Conservation (phyloP, 2,888 invertebrate genomes). For the Ernsta delagoae region DNA sequence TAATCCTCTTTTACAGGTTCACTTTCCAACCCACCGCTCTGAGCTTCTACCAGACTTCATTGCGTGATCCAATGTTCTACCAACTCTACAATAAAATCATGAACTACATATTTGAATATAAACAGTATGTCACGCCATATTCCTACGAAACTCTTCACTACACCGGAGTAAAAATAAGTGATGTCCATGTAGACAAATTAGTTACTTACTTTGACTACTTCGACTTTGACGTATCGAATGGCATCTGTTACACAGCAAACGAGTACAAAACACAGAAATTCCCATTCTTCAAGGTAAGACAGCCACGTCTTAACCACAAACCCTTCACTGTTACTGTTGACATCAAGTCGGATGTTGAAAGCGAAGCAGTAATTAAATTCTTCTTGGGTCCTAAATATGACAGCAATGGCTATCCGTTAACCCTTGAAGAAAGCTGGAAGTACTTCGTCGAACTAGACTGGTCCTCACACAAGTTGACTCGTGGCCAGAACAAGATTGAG, state of each 20-base stretch:
- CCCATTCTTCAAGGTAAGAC: conserved; percentile 83
- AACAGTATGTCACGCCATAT: conserved; percentile 84
- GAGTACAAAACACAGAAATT: conserved; percentile 64
- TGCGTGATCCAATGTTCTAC: conserved; percentile 90
- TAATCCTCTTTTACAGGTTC: conserved; percentile 60
- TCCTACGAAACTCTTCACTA: conserved; percentile 83
- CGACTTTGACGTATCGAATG: conserved; percentile 86
- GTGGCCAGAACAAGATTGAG: conserved; percentile 87
- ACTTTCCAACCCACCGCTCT: conserved; percentile 83
- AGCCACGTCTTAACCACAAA: conserved; percentile 89
- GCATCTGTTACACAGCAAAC: conserved; percentile 58
- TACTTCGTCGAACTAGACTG: conserved; percentile 87
- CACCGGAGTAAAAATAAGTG: conserved; percentile 85
- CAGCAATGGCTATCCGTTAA: conserved; percentile 76
- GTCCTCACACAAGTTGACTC: conserved; percentile 83
- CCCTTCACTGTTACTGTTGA: conserved; percentile 86
- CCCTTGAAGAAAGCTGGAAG: conserved; percentile 82
- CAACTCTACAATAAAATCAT: conserved; percentile 86
- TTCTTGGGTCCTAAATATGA: conserved; percentile 90
- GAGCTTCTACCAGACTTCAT: conserved; percentile 86
- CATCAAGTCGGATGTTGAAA: conserved; percentile 84
- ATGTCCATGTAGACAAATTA: conserved; percentile 86
- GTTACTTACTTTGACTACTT: conserved; percentile 88
- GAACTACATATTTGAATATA: conserved; percentile 85
- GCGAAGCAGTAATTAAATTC: conserved; percentile 85